Conservation (phyloP, 2,888 invertebrate species). For the Apodemia duryi region DNA sequence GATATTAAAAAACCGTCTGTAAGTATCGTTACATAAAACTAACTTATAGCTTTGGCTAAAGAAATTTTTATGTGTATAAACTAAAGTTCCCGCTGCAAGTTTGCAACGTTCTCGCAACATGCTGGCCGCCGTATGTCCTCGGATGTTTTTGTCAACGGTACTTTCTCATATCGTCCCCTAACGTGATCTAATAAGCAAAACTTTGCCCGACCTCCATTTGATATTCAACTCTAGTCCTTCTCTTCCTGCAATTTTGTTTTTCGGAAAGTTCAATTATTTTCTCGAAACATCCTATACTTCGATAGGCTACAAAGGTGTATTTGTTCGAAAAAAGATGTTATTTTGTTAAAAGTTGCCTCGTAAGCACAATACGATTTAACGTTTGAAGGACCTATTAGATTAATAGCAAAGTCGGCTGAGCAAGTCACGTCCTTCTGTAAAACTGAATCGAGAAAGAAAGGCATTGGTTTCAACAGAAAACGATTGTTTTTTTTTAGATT, state of each 20-base stretch:
- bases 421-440: conserved; percentile 54
- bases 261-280: conserved; percentile 24
- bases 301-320: conserved; percentile 16
- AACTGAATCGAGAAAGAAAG: conserved; percentile 52
- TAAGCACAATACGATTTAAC: conserved; percentile 32
- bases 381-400: conserved; percentile 46
- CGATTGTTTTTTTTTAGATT: conserved; percentile 34
- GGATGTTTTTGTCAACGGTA: conserved; percentile 64
- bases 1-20: too few species aligned
- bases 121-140: conserved; percentile 68
- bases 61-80: conserved; percentile 54
- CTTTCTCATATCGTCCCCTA: conserved; percentile 67
- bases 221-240: conserved; percentile 66
- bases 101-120: conserved; percentile 57
- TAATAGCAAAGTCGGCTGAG: conserved; percentile 56
- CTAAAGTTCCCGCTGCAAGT: conserved; percentile 65
- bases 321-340: conserved; percentile 18
- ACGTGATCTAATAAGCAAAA: conserved; percentile 74
- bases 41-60: conserved; percentile 23
- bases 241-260: conserved; percentile 51
- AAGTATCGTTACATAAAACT: too few species aligned
- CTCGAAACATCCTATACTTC: conserved; percentile 17
- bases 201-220: conserved; percentile 66
- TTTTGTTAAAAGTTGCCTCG: conserved; percentile 21
- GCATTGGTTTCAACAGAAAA: conserved; percentile 44